Evolutionary conservation across 2,888 invertebrate genomes (phyloP).

Genomic region (Polydrusus cervinus): DNA sequence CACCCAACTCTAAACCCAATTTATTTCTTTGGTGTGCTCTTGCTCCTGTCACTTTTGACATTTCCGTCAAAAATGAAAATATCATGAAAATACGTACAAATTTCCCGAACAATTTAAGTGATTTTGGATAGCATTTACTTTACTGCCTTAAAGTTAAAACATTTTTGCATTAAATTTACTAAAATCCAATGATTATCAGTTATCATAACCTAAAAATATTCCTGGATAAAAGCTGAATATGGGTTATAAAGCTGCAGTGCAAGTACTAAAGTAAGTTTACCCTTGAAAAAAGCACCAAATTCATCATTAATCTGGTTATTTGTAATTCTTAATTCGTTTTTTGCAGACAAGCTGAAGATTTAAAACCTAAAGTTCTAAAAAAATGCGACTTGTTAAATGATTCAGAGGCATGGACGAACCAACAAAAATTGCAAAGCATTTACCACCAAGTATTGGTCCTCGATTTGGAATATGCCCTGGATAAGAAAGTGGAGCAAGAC

Average conservation of each 20-base stretch:
- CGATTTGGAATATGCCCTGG: conserved; percentile 89
- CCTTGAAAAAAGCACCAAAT: background rate
- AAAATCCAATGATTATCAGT: conserved; percentile 15
- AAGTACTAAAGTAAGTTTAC: conserved; percentile 80
- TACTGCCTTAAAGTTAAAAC: conserved; percentile 1
- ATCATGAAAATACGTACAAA: conserved; percentile 21
- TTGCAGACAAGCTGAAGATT: conserved; percentile 82
- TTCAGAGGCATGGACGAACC: conserved; percentile 69
- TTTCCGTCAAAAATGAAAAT: conserved; percentile 23
- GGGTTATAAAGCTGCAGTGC: conserved; percentile 85
- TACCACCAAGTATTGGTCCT: conserved; percentile 84
- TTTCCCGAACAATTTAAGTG: conserved; percentile 19
- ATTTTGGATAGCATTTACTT: conserved; percentile 23
- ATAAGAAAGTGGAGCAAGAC: conserved; percentile 92
- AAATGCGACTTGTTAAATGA: conserved; percentile 73
- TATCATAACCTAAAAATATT: conserved; percentile 30
- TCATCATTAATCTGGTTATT: background rate
- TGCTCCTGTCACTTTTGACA: conserved; percentile 10
- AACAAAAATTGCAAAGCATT: conserved; percentile 74
- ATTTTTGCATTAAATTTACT: background rate
- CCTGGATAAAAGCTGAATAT: conserved; percentile 67
- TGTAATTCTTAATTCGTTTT: background rate
- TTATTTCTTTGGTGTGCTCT: no score
- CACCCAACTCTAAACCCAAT: no score
- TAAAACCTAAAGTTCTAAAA: conserved; percentile 78